These are phyloP conservation scores for Tenthredo amoena DNA, from an alignment of 2,888 invertebrate genomes.

Conservation along the genomic window DNA sequence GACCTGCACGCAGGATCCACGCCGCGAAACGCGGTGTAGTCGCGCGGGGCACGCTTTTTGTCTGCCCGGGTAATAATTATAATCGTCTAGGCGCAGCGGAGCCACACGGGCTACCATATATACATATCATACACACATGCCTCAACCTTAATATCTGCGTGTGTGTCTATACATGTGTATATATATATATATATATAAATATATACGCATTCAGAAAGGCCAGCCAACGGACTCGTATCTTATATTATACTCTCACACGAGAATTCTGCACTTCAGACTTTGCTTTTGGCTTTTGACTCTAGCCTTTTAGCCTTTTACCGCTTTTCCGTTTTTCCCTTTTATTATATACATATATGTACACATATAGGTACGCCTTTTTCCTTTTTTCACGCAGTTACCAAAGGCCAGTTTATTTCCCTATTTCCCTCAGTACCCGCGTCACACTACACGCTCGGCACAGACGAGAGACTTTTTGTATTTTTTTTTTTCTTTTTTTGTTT, in stretches of 20 bases:
- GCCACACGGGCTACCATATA: conserved; percentile 25
- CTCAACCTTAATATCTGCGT: neutral
- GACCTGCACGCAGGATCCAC: conserved; percentile 59
- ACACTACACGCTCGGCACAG: neutral
- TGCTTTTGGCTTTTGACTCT: conserved; percentile 11
- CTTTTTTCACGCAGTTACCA: neutral
- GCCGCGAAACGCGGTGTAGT: neutral
- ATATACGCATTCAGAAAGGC: neutral
- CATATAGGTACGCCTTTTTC: neutral
- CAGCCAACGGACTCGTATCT: neutral
- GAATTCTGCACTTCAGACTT: conserved; percentile 20
- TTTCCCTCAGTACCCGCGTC: neutral
- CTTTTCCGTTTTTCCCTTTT: neutral
- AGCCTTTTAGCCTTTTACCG: neutral
- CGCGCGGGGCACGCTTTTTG: conserved; percentile 48
- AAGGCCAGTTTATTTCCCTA: conserved; percentile 20
- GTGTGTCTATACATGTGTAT: no score
- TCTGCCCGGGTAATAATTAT: conserved; percentile 53
- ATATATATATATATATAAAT: neutral
- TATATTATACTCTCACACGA: neutral
- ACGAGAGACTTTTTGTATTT: neutral
- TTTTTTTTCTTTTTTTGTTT: neutral
- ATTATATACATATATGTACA: neutral
- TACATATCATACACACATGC: neutral
- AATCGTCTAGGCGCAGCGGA: conserved; percentile 45